Percentiles rank a stretch among this genome's conserved stretches.
Conservation (phyloP, 2,797 vertebrate species). For the Hapalemur alaotrensis region DNA sequence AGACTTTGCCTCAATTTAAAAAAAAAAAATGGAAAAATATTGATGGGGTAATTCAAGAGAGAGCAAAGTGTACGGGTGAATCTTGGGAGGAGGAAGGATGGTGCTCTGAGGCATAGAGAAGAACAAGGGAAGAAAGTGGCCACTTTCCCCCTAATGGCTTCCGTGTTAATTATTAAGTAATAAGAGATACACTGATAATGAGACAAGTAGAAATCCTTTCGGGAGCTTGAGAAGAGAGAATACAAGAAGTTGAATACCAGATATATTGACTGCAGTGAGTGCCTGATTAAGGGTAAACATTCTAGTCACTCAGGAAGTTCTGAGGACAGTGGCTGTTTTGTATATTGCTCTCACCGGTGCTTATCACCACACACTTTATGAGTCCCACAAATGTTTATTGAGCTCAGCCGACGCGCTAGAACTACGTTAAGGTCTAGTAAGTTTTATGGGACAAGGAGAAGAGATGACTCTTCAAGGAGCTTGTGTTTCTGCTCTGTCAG, state of each 20-base stretch:
- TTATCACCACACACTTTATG: not conserved
- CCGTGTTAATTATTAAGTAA: not conserved
- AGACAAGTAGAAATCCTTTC: not conserved
- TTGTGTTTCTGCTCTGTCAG: not conserved
- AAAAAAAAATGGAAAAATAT: not conserved
- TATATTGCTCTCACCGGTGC: not conserved
- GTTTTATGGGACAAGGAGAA: slow-evolving; percentile 27
- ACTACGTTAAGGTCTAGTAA: not conserved
- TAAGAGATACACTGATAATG: not conserved
- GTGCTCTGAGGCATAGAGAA: accelerated
- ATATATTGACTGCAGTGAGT: not conserved
- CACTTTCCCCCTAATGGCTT: not conserved
- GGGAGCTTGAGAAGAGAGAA: not conserved
- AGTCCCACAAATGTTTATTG: slow-evolving; percentile 28
- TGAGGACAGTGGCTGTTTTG: not conserved
- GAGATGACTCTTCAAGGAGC: not conserved
- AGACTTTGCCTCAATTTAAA: not conserved
- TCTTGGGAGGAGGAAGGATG: accelerated
- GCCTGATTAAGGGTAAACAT: not conserved
- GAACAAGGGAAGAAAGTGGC: not conserved
- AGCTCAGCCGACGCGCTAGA: not conserved
- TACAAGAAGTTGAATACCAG: not conserved
- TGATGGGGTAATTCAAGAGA: not conserved
- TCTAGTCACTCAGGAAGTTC: not conserved
- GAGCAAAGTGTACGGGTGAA: not conserved